Base-by-base conservation (phyloP, 2,888 invertebrate species). In the Nesidiocoris tenuis region DNA sequence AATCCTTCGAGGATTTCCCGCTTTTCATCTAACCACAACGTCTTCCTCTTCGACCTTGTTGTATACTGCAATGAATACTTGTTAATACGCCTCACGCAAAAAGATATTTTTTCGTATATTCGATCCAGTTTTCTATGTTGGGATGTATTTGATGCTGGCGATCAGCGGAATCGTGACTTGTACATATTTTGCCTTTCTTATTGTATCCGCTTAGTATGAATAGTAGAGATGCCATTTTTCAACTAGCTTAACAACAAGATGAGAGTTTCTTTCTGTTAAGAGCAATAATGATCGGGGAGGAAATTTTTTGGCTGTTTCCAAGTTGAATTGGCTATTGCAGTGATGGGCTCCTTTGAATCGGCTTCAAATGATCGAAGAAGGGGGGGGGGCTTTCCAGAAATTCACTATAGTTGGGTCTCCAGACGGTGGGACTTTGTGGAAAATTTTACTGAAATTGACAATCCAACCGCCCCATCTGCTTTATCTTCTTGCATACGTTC, bases 31-130 rank as follows among this genome's bases (percentile, higher is more conserved):
- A 16, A 57, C 70, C 54, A 70, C 70, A 61, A 70, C 19, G 70
- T 70, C 70, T 70, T 70, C 70, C 70, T 70, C 57, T 23, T 70
- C 24, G 57, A 70, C 23, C 24, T 68, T 3, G 39, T 70, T 59
- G 25, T 56, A 56, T n/a, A n/a, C n/a, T n/a, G n/a, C n/a, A n/a
- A n/a, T n/a, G 12, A 39, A 7, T 39, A 39, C 39, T 7, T 39
- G 39, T 3, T 39, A 39, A 39, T 12, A 12, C 12, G 39, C 3
- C 39, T 39, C 12, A 39, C 12, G 39, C 39, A 12, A 39, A 39
- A 39, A 7, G 39, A 39, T 39, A 39, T 39, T 39, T 39, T 39
- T 39, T 12, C 39, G 39, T 39, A 12, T 39, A n/a, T 39, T 39
- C 12, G 39, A 39, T 39, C 39, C 12, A 12, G 12, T 39, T 39